Evolutionary conservation across 1,140 invertebrate genomes (phyloP).

Genomic region (Drosophila malerkotliana): DNA sequence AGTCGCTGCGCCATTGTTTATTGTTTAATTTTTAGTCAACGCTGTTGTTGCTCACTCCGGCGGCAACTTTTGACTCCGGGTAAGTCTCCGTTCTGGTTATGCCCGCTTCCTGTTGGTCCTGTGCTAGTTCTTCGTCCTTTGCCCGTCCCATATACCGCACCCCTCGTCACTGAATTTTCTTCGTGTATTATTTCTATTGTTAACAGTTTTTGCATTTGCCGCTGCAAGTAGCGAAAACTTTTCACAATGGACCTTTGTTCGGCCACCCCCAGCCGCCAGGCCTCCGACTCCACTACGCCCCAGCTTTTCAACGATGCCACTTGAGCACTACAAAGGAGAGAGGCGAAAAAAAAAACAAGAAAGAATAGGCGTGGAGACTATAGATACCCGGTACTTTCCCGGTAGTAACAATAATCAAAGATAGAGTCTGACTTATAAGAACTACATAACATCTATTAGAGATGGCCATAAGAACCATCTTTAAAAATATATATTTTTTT

Average conservation of each 20-base stretch:
- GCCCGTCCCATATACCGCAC: neutral
- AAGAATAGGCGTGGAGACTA: neutral
- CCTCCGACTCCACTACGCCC: neutral
- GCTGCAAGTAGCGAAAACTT: conserved; percentile 78
- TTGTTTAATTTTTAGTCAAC: conserved; percentile 81
- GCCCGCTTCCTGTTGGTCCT: conserved; percentile 33
- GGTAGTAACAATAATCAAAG: no score
- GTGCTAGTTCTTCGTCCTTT: neutral
- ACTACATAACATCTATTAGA: no score
- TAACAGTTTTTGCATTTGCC: conserved; percentile 81
- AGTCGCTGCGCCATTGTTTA: conserved; percentile 79
- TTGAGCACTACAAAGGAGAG: conserved; percentile 69
- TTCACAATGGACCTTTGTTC: conserved; percentile 73
- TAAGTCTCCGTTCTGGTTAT: conserved; percentile 48
- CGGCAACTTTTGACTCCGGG: conserved; percentile 43
- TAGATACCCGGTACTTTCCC: neutral
- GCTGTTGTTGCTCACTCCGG: conserved; percentile 55
- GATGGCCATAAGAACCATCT: no score
- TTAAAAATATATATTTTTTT: neutral
- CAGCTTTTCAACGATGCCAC: conserved; percentile 61
- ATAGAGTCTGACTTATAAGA: no score
- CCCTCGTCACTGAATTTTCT: conserved; percentile 13
- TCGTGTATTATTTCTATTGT: conserved; percentile 75
- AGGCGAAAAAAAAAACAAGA: conserved; percentile 22
- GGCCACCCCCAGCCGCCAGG: neutral